A percentile compares a stretch with the other conserved stretches of the same genome.
Evolutionary conservation across 2,797 vertebrate genomes (phyloP).

Genomic region (Takifugu ocellatus): DNA sequence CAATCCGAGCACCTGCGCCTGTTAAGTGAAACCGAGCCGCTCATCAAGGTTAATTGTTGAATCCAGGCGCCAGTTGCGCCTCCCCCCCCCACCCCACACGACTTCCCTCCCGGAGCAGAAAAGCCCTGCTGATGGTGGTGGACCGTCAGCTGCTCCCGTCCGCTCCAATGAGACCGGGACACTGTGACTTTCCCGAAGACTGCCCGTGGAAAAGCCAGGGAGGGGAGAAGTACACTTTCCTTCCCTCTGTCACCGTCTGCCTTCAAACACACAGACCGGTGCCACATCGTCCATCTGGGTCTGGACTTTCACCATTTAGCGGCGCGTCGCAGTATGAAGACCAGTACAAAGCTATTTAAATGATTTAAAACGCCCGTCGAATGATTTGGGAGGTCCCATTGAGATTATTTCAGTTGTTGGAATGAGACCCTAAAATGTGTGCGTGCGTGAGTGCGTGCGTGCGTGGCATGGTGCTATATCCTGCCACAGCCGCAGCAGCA

Average conservation of each 20-base stretch:
- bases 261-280: conserved; percentile 2
- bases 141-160: conserved; percentile 29
- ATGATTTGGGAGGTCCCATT: too few relatives aligned
- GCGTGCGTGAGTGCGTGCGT: too few relatives aligned
- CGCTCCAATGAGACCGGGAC: conserved; percentile 21
- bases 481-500: too few relatives aligned
- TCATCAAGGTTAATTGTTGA: conserved; percentile 73
- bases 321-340: too few relatives aligned
- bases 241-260: not conserved
- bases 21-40: conserved; percentile 63
- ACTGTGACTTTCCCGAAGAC: conserved; percentile 54
- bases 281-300: conserved; percentile 14
- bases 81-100: conserved; percentile 22
- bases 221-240: too few relatives aligned
- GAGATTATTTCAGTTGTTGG: too few relatives aligned
- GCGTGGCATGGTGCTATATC: too few relatives aligned
- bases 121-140: conserved; percentile 26
- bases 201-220: conserved; percentile 25
- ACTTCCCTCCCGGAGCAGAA: conserved; percentile 38
- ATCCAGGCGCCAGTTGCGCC: conserved; percentile 25
- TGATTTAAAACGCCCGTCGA: too few relatives aligned
- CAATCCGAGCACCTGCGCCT: conserved; percentile 54
- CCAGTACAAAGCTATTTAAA: too few relatives aligned
- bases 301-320: too few relatives aligned
- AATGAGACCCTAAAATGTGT: too few relatives aligned